phyloP scores from a whole-genome alignment of 2,888 invertebrate genomes.

The Lithosia quadra region DNA sequence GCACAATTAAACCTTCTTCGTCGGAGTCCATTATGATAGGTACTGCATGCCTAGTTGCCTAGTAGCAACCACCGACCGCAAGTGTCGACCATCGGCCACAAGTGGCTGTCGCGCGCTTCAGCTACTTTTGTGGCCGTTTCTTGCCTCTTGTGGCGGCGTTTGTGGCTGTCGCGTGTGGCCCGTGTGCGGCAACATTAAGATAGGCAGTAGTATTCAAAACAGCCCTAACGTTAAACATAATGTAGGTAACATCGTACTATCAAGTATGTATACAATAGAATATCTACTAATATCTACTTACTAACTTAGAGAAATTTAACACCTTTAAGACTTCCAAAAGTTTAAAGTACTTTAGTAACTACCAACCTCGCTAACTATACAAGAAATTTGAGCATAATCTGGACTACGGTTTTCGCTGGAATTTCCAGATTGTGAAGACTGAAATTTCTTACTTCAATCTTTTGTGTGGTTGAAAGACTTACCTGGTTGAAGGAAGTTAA shows the following conservation, averaged over 20 bases:
- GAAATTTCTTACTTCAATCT: slow-evolving; percentile 3
- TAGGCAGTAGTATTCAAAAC: background rate
- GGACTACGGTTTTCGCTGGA: background rate
- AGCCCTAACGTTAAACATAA: background rate
- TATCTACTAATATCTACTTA: background rate
- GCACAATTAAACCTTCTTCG: no score
- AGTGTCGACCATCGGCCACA: no score
- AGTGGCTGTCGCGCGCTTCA: no score
- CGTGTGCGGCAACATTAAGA: no score
- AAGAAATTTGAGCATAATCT: slow-evolving; percentile 14
- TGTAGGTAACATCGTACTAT: background rate
- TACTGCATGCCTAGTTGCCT: no score
- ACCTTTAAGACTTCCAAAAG: slow-evolving; percentile 8
- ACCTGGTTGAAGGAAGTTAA: background rate
- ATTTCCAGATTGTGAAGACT: slow-evolving; percentile 12
- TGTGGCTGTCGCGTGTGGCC: no score
- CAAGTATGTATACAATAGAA: background rate
- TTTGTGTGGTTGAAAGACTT: background rate
- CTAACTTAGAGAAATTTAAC: slow-evolving; percentile 17
- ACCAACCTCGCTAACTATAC: slow-evolving; percentile 17
- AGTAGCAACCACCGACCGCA: no score
- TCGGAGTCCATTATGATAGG: no score
- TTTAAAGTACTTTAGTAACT: slow-evolving; percentile 16
- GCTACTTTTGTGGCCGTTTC: no score
- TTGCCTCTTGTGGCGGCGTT: no score